Percentiles rank a stretch among this genome's conserved stretches.
Conservation (phyloP, 2,888 invertebrate genomes). For the Platycheirus albimanus region DNA sequence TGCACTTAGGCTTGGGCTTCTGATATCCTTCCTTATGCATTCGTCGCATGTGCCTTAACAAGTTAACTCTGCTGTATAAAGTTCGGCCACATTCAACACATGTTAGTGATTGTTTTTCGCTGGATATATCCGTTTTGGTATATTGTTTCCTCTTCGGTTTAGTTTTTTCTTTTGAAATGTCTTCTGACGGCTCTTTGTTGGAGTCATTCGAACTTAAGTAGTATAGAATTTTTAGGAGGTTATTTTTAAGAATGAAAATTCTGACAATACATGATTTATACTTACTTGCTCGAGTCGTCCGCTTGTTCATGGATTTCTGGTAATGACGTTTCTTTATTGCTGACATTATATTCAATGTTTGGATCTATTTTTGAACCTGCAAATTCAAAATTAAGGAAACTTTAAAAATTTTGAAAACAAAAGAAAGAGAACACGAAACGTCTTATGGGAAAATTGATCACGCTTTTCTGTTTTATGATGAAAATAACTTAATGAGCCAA, state of each 20-base stretch:
- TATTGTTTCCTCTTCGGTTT: neutral
- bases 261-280: neutral
- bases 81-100: slow-evolving; percentile 80
- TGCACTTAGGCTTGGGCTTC: slow-evolving; percentile 75
- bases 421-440: too few species aligned
- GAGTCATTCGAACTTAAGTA: too few species aligned
- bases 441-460: too few species aligned
- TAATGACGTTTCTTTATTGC: slow-evolving; percentile 3
- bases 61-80: slow-evolving; percentile 85
- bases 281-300: slow-evolving; percentile 30
- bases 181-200: neutral
- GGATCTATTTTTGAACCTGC: too few species aligned
- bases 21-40: slow-evolving; percentile 81
- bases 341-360: too few species aligned
- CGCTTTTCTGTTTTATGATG: too few species aligned
- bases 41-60: slow-evolving; percentile 84
- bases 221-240: too few species aligned
- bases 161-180: neutral
- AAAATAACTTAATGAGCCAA: too few species aligned
- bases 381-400: too few species aligned
- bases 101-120: neutral
- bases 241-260: too few species aligned
- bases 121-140: slow-evolving; percentile 13
- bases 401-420: too few species aligned
- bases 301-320: neutral